Evolutionary conservation across 2,797 vertebrate species (phyloP), one percentile per base, ranked within the genome.

Genomic region (Xiphophorus birchmanni): DNA sequence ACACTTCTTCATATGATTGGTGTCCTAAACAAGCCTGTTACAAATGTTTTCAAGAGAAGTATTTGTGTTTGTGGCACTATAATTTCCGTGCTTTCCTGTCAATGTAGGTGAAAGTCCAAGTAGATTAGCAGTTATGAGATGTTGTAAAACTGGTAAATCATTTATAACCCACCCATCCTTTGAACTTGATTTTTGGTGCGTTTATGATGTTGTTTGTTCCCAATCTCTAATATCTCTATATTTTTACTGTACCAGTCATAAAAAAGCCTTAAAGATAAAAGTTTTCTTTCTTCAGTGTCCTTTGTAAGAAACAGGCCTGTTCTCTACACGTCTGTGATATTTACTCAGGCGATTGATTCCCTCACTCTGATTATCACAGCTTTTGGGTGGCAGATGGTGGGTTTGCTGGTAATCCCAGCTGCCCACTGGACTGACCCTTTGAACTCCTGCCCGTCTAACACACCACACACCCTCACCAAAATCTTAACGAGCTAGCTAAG

Each of bases 351-450:
- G 86, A 94, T 94, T 95, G 95, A 96, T 96, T 96, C 95, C 92
- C 93, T 91, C 91, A 79, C 87, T 80, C 26, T 88, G 89, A 93
- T 90, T 91, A 89, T 93, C 87, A 75, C 75, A 73, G 76, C 84
- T 80, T 93, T 65, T 87, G 75, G 87, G 79, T 89, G 91, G 92
- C 97, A 97, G 97, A 97, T 97, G 97, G 97, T 73, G 82, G 92
- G 40, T 89, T 82, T 54, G 88, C 45, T 40, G 92, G 79, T 97
- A 97, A 97, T 97, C 96, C 94, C 93, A 91, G 93, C 85, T 89
- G 90, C 90, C 87, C 87, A 87, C 67, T 86, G 74, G 83, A 73
- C 50, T 91, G 90, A 93, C 88, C 89, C 89, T 78, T 88, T 92
- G 91, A 87, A 88, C 26, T 81, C 84, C 82, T 84, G 80, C 84